Evolutionary conservation across 1,140 invertebrate species (phyloP).

Genomic region (Megalonaias nervosa): DNA sequence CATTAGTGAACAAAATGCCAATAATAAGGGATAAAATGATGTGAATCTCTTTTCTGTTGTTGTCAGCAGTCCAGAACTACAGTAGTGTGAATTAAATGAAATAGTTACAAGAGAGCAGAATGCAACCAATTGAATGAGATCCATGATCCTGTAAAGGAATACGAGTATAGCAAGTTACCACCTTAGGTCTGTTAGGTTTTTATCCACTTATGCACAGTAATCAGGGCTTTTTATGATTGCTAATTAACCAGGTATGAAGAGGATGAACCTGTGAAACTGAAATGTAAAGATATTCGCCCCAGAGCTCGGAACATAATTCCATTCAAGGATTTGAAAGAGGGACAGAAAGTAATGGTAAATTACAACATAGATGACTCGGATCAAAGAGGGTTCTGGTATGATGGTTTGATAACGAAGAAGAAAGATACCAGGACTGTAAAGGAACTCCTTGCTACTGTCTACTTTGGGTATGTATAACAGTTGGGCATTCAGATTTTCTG

Average conservation of each 20-base stretch:
- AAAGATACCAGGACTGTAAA: conserved; percentile 65
- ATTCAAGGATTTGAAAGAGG: conserved; percentile 76
- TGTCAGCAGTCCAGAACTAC: too few relatives aligned
- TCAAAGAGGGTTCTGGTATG: conserved; percentile 84
- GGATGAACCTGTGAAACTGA: conserved; percentile 71
- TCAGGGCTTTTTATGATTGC: not conserved
- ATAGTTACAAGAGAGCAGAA: too few relatives aligned
- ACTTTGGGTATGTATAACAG: conserved; percentile 63
- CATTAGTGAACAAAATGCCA: too few relatives aligned
- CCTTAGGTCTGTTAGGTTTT: not conserved
- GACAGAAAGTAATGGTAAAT: conserved; percentile 82
- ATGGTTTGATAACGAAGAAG: conserved; percentile 74
- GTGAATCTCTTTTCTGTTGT: too few relatives aligned
- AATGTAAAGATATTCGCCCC: conserved; percentile 78
- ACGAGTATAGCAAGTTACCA: not conserved
- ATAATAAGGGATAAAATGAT: too few relatives aligned
- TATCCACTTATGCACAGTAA: not conserved
- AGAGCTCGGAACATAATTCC: conserved; percentile 76
- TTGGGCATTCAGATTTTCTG: not conserved
- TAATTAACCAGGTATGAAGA: conserved; percentile 69
- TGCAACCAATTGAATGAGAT: too few relatives aligned
- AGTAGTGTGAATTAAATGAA: too few relatives aligned
- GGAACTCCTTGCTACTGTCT: conserved; percentile 67
- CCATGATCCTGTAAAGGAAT: too few relatives aligned
- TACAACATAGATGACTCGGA: conserved; percentile 82